Base-by-base conservation (phyloP, 1,140 invertebrate genomes). In the Pseudobourletiella spinata region DNA sequence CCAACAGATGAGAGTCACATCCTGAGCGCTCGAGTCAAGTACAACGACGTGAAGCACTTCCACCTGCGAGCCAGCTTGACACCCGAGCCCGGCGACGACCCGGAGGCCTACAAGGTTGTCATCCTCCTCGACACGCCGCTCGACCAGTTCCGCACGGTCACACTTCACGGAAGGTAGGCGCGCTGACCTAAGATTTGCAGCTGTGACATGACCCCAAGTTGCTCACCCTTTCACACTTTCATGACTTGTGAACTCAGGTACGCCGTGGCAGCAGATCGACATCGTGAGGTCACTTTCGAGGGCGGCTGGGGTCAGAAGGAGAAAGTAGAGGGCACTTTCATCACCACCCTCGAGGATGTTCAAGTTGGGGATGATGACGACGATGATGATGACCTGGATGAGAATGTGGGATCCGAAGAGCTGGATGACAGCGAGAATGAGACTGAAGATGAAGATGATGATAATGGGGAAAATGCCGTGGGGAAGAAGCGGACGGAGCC, bases 31-130 rank as follows among this genome's bases (percentile, higher is more conserved):
- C 61, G 55, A 44, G 55, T 68, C 25, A 65, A 59, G 44, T 68
- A 63, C 63, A 57, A 61, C 44, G 57, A 55, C 25, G 29, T 32
- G 22, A 54, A 63, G 22, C 56, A 68, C 60, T 62, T 68, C 57
- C 63, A 65, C 61, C 25, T 68, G 59, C 63, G 65, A 63, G 66
- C 54, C 32, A 46, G 54, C 39, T 57, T 68, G 42, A 57, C 54
- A 32, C 64, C 64, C 56, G 50, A 58, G 61, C 42, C 55, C 57
- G n/a, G n/a, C n/a, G 51, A 56, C 26, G 57, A 43, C 8, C 8
- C 32, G 32, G 32, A 39, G 8, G 32, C 32, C 8, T 39, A 11
- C 32, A 39, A 39, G n/a, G 32, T n/a, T 39, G 8, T 39, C n/a
- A n/a, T 39, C 8, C 32, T 11, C 8, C n/a, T 39, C n/a, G 8